Evolutionary conservation across 2,797 vertebrate species (phyloP).

Genomic region (Poeciliopsis infans): DNA sequence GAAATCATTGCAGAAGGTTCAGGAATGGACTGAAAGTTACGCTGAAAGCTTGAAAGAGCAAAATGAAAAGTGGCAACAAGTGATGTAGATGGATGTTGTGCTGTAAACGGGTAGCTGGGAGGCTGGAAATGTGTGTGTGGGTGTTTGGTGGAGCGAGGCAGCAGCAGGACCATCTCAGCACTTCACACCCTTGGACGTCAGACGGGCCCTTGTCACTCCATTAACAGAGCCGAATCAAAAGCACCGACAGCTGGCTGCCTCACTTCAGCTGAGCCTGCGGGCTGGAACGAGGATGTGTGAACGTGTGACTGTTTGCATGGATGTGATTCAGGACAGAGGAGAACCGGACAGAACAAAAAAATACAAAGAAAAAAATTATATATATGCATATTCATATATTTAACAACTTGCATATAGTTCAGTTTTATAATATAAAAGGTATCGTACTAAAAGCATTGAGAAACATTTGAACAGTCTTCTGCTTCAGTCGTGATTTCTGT

Average conservation of each 20-base stretch:
- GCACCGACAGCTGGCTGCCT: constrained; percentile 47
- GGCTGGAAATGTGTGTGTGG: constrained; percentile 12
- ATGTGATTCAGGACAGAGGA: background rate
- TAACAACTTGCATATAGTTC: background rate
- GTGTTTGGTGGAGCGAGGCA: constrained; percentile 2
- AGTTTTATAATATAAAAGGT: too few species aligned
- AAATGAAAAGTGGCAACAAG: constrained; percentile 11
- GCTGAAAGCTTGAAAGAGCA: background rate
- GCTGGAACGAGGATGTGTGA: constrained; percentile 38
- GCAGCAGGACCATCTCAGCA: constrained; percentile 17
- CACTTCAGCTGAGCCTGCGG: constrained; percentile 33
- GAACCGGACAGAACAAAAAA: background rate
- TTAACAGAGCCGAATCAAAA: constrained; percentile 49
- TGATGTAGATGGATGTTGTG: constrained; percentile 40
- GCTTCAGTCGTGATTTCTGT: too few species aligned
- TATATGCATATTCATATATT: background rate
- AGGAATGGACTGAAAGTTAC: background rate
- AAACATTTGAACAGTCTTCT: background rate
- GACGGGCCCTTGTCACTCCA: constrained; percentile 24
- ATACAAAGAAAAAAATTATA: background rate
- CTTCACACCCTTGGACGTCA: constrained; percentile 21
- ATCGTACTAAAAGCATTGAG: background rate
- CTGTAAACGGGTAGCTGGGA: constrained; percentile 11
- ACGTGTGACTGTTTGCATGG: constrained; percentile 9
- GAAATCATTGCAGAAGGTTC: background rate